A percentile compares a stretch with the other conserved stretches of the same genome.
phyloP scores from a whole-genome alignment of 1,140 invertebrate genomes.

The Parapsyche elsis region DNA sequence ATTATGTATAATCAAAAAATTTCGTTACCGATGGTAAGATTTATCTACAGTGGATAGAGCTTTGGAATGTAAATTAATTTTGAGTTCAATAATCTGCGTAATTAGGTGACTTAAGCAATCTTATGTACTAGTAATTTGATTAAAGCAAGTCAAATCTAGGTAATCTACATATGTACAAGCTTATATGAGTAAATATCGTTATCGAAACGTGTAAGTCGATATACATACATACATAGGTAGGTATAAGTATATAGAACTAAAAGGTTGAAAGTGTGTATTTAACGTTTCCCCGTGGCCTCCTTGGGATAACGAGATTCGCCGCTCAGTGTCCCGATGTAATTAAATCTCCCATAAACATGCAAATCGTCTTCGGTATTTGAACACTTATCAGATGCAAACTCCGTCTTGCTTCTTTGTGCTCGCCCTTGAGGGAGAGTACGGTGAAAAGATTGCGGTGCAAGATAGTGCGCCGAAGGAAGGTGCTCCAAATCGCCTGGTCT shows the following conservation, averaged over 20 bases:
- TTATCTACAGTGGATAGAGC: too few species aligned
- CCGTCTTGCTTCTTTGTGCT: constrained; percentile 47
- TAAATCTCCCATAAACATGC: constrained; percentile 55
- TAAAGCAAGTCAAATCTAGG: too few species aligned
- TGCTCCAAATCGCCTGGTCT: not conserved
- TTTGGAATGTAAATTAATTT: too few species aligned
- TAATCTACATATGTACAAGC: too few species aligned
- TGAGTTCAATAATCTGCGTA: too few species aligned
- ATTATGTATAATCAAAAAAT: too few species aligned
- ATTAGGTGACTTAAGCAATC: too few species aligned
- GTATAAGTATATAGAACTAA: not conserved
- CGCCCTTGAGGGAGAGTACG: constrained; percentile 19
- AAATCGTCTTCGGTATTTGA: constrained; percentile 48
- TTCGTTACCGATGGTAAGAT: too few species aligned
- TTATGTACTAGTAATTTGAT: too few species aligned
- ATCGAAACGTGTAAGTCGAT: not conserved
- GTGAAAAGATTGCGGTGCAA: constrained; percentile 44
- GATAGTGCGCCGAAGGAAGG: constrained; percentile 26
- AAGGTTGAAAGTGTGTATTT: not conserved
- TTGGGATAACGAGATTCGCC: constrained; percentile 9
- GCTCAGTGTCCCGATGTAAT: constrained; percentile 41
- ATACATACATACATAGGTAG: not conserved
- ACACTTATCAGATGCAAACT: constrained; percentile 49
- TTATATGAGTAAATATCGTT: too few species aligned
- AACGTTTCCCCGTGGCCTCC: constrained; percentile 35